Percentiles rank a stretch among this genome's conserved stretches.
Evolutionary conservation across 2,888 invertebrate species (phyloP).

Genomic region (Pseudococcus jackbeardsleyi): DNA sequence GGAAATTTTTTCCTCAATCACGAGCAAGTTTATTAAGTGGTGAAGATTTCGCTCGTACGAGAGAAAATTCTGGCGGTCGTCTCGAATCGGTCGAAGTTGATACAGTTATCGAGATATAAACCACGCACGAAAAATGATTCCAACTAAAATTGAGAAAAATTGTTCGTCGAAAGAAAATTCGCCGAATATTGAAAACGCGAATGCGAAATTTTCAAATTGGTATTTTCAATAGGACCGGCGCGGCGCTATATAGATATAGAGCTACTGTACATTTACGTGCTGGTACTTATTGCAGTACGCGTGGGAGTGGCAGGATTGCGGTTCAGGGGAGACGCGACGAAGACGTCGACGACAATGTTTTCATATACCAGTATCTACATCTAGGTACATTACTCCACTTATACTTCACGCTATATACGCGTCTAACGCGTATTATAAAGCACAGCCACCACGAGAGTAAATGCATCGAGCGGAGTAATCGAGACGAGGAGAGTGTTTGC

Average conservation of each 20-base stretch:
- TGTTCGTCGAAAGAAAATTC: neutral
- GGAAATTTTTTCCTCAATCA: neutral
- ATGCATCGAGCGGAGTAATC: neutral
- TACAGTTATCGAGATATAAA: neutral
- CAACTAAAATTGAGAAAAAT: neutral
- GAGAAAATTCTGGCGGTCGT: neutral
- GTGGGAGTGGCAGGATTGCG: neutral
- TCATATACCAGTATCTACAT: neutral
- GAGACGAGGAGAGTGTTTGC: neutral
- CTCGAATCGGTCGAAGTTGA: neutral
- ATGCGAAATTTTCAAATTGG: constrained; percentile 3
- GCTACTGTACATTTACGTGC: neutral
- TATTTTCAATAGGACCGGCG: neutral
- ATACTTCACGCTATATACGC: neutral
- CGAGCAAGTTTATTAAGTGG: neutral
- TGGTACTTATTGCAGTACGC: neutral
- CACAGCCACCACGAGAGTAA: neutral
- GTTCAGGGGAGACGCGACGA: neutral
- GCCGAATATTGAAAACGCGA: neutral
- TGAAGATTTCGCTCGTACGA: no score
- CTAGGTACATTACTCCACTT: neutral
- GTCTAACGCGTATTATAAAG: neutral
- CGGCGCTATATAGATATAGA: no score
- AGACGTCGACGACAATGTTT: neutral
- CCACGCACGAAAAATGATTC: neutral